Conservation (phyloP, 1,140 invertebrate genomes). For the Nebria ingens region DNA sequence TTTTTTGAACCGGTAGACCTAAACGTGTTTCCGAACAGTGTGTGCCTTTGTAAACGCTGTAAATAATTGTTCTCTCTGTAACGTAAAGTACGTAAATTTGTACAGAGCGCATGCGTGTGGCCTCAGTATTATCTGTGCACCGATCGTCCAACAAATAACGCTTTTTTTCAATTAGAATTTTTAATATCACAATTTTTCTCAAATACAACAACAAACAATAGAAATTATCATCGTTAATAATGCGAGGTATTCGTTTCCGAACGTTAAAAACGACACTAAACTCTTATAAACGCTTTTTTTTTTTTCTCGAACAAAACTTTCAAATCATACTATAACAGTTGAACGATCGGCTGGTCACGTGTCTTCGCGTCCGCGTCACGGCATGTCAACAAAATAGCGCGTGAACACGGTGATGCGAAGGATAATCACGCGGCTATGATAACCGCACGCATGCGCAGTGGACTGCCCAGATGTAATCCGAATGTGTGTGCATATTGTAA, state of each 20-base stretch:
- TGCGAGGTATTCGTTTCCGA: constrained; percentile 7
- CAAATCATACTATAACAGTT: neutral
- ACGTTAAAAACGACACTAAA: constrained; percentile 4
- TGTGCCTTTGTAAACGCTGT: constrained; percentile 16
- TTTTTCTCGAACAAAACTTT: neutral
- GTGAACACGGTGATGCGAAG: too few species aligned
- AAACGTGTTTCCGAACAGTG: constrained; percentile 35
- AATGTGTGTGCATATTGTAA: constrained; percentile 35
- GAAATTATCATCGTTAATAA: constrained; percentile 5
- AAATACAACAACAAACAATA: constrained; percentile 6
- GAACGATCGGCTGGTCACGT: neutral
- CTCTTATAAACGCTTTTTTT: neutral
- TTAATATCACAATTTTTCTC: constrained; percentile 3
- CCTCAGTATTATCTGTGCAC: neutral
- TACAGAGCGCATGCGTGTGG: neutral
- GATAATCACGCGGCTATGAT: too few species aligned
- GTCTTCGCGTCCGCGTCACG: neutral
- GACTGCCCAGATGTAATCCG: constrained; percentile 21
- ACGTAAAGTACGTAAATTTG: constrained; percentile 3
- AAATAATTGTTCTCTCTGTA: constrained; percentile 6
- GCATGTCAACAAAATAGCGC: neutral
- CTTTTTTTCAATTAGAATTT: constrained; percentile 4
- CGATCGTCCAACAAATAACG: neutral
- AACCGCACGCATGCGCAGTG: neutral
- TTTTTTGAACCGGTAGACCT: constrained; percentile 36